phyloP scores from a whole-genome alignment of 1,140 invertebrate genomes.

The Procambarus clarkii region DNA sequence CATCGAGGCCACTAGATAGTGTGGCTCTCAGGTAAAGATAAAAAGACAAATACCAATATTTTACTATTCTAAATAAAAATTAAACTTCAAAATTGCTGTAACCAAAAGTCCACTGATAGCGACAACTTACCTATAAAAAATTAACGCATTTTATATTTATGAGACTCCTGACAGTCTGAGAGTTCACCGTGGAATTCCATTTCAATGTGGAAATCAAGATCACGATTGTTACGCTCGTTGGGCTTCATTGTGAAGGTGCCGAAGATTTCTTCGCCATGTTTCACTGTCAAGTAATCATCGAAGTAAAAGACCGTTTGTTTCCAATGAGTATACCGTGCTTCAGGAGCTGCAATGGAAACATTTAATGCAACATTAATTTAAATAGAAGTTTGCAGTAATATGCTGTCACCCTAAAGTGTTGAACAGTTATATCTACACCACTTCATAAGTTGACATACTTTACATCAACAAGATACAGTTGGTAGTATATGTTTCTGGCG shows the following conservation, averaged over 20 bases:
- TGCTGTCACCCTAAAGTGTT: too few relatives aligned
- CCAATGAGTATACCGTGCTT: slow-evolving; percentile 98
- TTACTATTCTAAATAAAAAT: too few relatives aligned
- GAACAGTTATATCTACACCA: too few relatives aligned
- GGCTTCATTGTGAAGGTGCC: slow-evolving; percentile 95
- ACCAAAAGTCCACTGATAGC: neutral
- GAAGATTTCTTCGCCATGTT: slow-evolving; percentile 93
- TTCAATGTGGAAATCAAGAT: slow-evolving; percentile 96
- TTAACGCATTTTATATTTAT: slow-evolving; percentile 97
- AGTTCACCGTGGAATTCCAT: slow-evolving; percentile 97
- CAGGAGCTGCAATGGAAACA: slow-evolving; percentile 82
- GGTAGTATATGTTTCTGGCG: too few relatives aligned
- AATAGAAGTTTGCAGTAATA: too few relatives aligned
- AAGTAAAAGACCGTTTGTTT: slow-evolving; percentile 99
- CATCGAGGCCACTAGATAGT: too few relatives aligned
- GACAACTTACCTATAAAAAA: slow-evolving; percentile 6
- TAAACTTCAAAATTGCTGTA: neutral
- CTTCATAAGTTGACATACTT: too few relatives aligned
- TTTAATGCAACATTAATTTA: too few relatives aligned
- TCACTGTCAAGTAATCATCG: slow-evolving; percentile 95
- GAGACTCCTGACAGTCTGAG: slow-evolving; percentile 90
- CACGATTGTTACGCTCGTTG: slow-evolving; percentile 96
- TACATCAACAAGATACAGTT: too few relatives aligned
- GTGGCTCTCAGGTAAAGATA: too few relatives aligned
- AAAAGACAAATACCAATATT: too few relatives aligned